Base-by-base conservation (phyloP, 1,140 invertebrate genomes). In the Pristionchus pacificus region DNA sequence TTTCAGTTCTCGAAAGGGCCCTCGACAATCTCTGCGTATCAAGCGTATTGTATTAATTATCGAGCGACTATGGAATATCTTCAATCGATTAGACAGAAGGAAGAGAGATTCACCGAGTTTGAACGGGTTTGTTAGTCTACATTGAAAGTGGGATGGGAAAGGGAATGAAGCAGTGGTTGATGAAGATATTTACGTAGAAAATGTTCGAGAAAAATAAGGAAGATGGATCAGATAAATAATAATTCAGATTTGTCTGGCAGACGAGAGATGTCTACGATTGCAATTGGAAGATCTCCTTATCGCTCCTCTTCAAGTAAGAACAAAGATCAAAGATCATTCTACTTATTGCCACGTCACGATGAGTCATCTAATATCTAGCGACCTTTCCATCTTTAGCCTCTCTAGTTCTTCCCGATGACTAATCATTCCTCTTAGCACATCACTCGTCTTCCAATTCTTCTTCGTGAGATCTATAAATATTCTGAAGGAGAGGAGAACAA, bases 281-380 rank as follows among this genome's bases (percentile, higher is more conserved):
- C 88, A 89, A 79, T 79, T 90, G 31, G 89, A 88, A 10, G 89
- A 90, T 80, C 84, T 90, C 2, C 82, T 90, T 55, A 89, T 90
- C 33, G 87, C 89, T 2, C 89, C 89, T 14, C 88, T 90, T 68
- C 89, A 90, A 90, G 66, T 69, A 69, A 65, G 19, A 49, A 49
- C 38, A 49, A 49, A 10, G 38, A 19, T 49, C 38, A 49, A 49
- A 49, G n/a, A n/a, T n/a, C n/a, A n/a, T n/a, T n/a, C n/a, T 49
- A 49, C 38, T 49, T 19, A 49, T 19, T 49, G 38, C 19, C 38
- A 49, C 6, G 19, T 49, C 38, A 49, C 38, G n/a, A n/a, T n/a
- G n/a, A n/a, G n/a, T n/a, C n/a, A n/a, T n/a, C n/a, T n/a, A n/a
- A n/a, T n/a, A n/a, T n/a, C n/a, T n/a, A n/a, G n/a, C n/a, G n/a